Conservation (phyloP, 2,113 vertebrate genomes). For the Sinocyclocheilus anophthalmus region DNA sequence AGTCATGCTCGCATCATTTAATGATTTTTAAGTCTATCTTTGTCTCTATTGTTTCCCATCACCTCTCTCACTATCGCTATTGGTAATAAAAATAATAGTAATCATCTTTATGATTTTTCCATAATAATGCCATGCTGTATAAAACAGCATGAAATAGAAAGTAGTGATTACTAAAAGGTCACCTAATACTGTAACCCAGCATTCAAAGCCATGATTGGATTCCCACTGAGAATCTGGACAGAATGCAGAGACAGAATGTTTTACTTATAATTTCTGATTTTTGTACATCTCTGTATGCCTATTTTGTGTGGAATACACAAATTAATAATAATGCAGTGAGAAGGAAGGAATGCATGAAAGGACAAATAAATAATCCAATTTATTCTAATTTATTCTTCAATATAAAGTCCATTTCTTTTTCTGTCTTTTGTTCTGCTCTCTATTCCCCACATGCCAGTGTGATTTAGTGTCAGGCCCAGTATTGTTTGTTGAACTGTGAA, state of each 20-base stretch:
- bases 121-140: background rate
- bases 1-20: no score
- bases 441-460: background rate
- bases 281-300: background rate
- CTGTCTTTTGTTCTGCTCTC: background rate
- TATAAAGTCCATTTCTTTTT: background rate
- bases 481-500: conserved; percentile 28
- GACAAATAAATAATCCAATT: background rate
- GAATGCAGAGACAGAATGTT: background rate
- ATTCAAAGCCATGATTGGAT: background rate
- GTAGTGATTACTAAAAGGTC: background rate
- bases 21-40: background rate
- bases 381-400: background rate
- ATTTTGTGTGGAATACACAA: background rate
- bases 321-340: background rate
- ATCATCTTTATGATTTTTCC: background rate
- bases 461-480: background rate
- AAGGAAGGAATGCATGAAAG: background rate
- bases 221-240: background rate
- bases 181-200: background rate
- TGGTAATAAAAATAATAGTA: background rate
- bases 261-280: background rate
- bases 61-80: background rate
- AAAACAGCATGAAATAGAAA: background rate
- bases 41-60: background rate